Conservation (phyloP, 2,888 invertebrate genomes). For the Furcula furcula region DNA sequence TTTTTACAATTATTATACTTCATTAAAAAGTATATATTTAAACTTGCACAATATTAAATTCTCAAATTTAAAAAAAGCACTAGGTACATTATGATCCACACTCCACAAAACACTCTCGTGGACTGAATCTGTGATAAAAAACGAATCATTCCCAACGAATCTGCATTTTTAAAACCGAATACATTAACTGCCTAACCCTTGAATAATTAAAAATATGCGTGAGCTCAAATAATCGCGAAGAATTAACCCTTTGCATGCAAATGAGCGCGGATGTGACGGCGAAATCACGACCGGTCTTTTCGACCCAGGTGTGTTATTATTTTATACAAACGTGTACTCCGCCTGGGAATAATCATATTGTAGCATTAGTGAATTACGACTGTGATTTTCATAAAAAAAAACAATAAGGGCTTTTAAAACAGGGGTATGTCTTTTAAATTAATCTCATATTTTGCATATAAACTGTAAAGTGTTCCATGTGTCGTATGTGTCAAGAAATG, state of each 20-base stretch:
- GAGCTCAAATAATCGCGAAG: constrained; percentile 76
- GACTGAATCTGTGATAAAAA: constrained; percentile 56
- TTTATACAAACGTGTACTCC: constrained; percentile 44
- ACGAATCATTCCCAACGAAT: constrained; percentile 57
- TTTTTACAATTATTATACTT: constrained; percentile 1
- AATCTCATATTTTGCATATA: too few species aligned
- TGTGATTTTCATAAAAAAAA: neutral
- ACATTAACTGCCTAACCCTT: constrained; percentile 66
- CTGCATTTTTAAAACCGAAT: constrained; percentile 59
- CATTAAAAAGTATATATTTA: neutral
- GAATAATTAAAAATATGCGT: constrained; percentile 81
- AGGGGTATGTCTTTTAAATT: too few species aligned
- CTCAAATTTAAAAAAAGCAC: constrained; percentile 4
- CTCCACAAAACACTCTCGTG: constrained; percentile 56
- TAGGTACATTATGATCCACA: constrained; percentile 30
- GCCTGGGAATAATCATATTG: constrained; percentile 34
- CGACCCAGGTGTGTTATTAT: constrained; percentile 67
- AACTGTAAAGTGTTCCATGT: too few species aligned
- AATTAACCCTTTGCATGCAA: constrained; percentile 79
- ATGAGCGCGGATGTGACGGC: constrained; percentile 59
- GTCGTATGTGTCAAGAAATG: too few species aligned
- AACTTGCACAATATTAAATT: neutral
- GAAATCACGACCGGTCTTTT: constrained; percentile 63
- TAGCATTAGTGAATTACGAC: neutral
- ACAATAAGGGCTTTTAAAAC: too few species aligned